Evolutionary conservation across 2,113 vertebrate species (phyloP).

Genomic region (Catharus bicknelli): DNA sequence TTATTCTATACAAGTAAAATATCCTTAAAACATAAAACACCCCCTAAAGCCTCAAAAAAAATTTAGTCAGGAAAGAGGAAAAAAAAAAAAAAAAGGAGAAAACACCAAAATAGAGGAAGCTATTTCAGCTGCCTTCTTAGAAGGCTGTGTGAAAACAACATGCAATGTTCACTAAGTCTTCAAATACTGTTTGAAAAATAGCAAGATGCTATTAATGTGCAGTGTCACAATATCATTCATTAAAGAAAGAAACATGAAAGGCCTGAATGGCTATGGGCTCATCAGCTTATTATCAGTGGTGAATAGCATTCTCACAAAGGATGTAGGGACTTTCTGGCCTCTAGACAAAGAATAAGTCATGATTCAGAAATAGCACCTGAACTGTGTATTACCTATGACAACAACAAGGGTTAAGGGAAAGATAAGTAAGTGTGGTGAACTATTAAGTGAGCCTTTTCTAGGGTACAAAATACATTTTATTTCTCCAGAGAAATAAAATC

Average conservation of each 20-base stretch:
- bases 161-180: neutral
- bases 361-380: constrained; percentile 13
- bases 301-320: constrained; percentile 14
- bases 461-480: neutral
- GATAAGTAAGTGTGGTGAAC: neutral
- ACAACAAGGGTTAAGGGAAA: neutral
- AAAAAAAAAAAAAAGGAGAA: neutral
- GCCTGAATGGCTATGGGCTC: neutral
- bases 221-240: constrained; percentile 3
- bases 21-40: neutral
- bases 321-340: neutral
- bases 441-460: neutral
- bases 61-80: neutral
- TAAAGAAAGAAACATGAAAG: constrained; percentile 20
- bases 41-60: neutral
- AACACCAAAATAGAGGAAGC: neutral
- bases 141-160: neutral
- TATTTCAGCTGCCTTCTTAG: neutral
- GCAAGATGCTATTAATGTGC: neutral
- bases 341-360: neutral
- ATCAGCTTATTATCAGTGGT: neutral
- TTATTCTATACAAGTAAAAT: neutral
- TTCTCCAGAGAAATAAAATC: neutral
- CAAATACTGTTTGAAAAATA: constrained; percentile 27
- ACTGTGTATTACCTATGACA: neutral